Base-by-base conservation (phyloP, 2,888 invertebrate species). In the Desoria tigrina region DNA sequence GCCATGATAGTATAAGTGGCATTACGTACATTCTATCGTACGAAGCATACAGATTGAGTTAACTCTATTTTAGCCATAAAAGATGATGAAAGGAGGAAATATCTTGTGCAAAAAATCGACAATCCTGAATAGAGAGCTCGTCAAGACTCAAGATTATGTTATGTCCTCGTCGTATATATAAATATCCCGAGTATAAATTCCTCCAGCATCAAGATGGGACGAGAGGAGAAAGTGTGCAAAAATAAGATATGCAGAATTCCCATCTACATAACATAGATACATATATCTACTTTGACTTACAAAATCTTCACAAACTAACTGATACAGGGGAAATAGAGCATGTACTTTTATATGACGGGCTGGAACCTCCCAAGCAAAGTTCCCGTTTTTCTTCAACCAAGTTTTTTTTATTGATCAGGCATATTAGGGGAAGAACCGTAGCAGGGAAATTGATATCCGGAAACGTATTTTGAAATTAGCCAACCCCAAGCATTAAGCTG, bases 201-300 rank as follows among this genome's bases (percentile, higher is more conserved):
- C 21, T 45, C 21, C 45, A 18, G 45, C 4, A 32, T 32, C 11
- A 11, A 32, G 32, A 11, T n/a, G 39, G 39, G 39, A 39, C 9
- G 16, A 9, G 9, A 16, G 39, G 39, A 32, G 32, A 26, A 24
- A 16, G 55, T 32, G 55, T 55, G 55, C 32, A 18, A 55, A 28
- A 55, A 16, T 27, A 32, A 55, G 55, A 55, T 55, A 55, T 55
- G 55, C 55, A 55, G 18, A 55, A 55, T 32, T 55, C 32, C 18
- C 21, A 16, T 9, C 39, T 16, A n/a, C n/a, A n/a, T n/a, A n/a
- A n/a, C n/a, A n/a, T n/a, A n/a, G n/a, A n/a, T n/a, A n/a, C n/a
- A n/a, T n/a, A n/a, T n/a, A n/a, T n/a, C n/a, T n/a, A n/a, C n/a
- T n/a, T n/a, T n/a, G n/a, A n/a, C n/a, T n/a, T n/a, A n/a, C n/a